Conservation (phyloP, 2,888 invertebrate genomes). For the Tenodera sinensis region DNA sequence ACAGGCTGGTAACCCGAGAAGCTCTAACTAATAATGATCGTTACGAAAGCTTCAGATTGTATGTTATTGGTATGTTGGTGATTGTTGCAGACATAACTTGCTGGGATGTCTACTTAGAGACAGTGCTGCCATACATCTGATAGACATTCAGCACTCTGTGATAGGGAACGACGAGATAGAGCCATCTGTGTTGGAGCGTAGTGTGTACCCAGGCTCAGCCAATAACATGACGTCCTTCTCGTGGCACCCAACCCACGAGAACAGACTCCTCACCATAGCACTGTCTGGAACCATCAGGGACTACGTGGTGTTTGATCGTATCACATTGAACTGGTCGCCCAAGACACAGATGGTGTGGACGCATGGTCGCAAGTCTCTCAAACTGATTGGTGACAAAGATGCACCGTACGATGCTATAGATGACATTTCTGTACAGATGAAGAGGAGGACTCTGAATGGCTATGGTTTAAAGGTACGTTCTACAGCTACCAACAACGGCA, state of each 20-base stretch:
- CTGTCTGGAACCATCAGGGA: constrained; percentile 62
- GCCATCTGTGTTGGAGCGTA: constrained; percentile 70
- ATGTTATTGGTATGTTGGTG: too few species aligned
- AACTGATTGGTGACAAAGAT: constrained; percentile 54
- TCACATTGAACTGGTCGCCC: constrained; percentile 77
- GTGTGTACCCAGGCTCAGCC: constrained; percentile 47
- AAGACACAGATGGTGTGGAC: constrained; percentile 71
- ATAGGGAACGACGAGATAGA: constrained; percentile 66
- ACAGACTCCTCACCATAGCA: constrained; percentile 68
- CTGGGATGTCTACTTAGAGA: constrained; percentile 80
- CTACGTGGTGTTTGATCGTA: constrained; percentile 75
- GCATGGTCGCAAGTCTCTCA: constrained; percentile 62
- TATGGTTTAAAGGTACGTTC: constrained; percentile 73
- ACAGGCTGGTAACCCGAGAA: too few species aligned
- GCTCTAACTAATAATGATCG: too few species aligned
- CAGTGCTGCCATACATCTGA: constrained; percentile 69
- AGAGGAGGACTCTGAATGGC: constrained; percentile 63
- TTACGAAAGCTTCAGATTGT: too few species aligned
- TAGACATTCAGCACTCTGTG: constrained; percentile 75
- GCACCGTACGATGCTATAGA: constrained; percentile 52
- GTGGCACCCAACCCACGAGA: constrained; percentile 84
- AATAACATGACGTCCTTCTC: constrained; percentile 65
- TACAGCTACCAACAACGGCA: too few species aligned
- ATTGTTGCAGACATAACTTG: constrained; percentile 59
- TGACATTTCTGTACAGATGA: constrained; percentile 73